phyloP scores from a whole-genome alignment of 2,888 invertebrate species.

The Epinotia ramella region DNA sequence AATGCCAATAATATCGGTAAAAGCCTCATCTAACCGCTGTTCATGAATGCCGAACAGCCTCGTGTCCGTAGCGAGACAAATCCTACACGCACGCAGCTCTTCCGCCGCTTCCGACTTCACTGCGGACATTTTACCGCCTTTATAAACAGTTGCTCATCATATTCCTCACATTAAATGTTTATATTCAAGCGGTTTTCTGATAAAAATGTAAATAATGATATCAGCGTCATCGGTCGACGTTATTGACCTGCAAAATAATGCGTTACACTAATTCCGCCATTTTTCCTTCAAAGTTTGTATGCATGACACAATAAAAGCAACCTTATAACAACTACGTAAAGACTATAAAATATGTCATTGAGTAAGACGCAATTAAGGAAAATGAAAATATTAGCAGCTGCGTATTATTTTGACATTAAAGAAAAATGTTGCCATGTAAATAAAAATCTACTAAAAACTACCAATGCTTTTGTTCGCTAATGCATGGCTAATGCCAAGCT shows the following conservation, averaged over 20 bases:
- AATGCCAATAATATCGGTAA: slow-evolving; percentile 29
- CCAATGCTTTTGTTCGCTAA: not conserved
- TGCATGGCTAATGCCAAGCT: not conserved
- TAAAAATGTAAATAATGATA: slow-evolving; percentile 44
- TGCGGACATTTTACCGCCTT: slow-evolving; percentile 28
- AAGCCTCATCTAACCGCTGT: slow-evolving; percentile 33
- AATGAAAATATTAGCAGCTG: not conserved
- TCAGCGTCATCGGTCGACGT: slow-evolving; percentile 20
- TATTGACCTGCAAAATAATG: slow-evolving; percentile 39
- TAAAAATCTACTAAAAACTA: not conserved
- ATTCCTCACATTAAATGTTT: slow-evolving; percentile 11
- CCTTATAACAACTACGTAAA: accelerated
- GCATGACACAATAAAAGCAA: not conserved
- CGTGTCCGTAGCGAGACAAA: slow-evolving; percentile 37
- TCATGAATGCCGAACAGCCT: slow-evolving; percentile 30
- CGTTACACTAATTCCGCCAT: not conserved
- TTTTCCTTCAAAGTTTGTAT: not conserved
- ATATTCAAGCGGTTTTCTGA: slow-evolving; percentile 29
- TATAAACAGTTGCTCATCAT: slow-evolving; percentile 8
- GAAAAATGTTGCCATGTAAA: slow-evolving; percentile 1
- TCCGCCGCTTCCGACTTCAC: slow-evolving; percentile 35
- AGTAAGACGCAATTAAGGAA: not conserved
- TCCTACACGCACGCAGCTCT: slow-evolving; percentile 35
- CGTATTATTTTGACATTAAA: slow-evolving; percentile 7
- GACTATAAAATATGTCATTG: not conserved